These are phyloP conservation scores for Napeogenes sylphis DNA, from an alignment of 2,888 invertebrate genomes.

Conservation along the genomic window DNA sequence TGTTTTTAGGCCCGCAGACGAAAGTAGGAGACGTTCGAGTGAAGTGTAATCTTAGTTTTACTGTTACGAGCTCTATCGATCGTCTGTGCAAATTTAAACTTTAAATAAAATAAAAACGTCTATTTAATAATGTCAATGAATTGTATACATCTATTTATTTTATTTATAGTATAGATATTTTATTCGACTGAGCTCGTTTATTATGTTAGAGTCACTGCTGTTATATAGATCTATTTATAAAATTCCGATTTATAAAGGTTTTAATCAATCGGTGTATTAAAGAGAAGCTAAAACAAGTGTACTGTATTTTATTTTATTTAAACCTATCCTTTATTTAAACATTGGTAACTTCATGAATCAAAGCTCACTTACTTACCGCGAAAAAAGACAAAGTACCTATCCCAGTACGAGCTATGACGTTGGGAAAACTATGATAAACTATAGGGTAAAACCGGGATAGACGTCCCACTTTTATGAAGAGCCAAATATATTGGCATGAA, in stretches of 20 bases:
- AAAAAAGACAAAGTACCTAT: no score
- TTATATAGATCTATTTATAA: conserved; percentile 27
- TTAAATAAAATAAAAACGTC: conserved; percentile 1
- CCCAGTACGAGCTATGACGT: no score
- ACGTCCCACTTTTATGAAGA: no score
- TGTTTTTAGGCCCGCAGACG: conserved; percentile 59
- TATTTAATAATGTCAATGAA: conserved; percentile 7
- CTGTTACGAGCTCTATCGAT: conserved; percentile 8
- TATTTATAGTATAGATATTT: conserved; percentile 11
- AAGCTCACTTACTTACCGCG: no score
- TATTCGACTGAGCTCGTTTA: neutral
- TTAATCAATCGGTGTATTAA: conserved; percentile 29
- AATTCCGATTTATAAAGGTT: conserved; percentile 19
- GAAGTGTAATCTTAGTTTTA: conserved; percentile 22
- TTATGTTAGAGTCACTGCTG: conserved; percentile 20
- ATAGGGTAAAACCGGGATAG: no score
- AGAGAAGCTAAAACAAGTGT: conserved; percentile 23
- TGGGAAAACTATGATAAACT: no score
- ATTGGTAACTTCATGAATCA: no score
- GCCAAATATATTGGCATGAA: no score
- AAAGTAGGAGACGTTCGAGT: conserved; percentile 42
- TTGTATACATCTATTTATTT: conserved; percentile 10
- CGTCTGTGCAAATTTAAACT: conserved; percentile 1
- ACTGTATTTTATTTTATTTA: conserved; percentile 15
- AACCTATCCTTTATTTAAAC: neutral